Conservation (phyloP, 2,888 invertebrate species). For the Hypolimnas misippus region DNA sequence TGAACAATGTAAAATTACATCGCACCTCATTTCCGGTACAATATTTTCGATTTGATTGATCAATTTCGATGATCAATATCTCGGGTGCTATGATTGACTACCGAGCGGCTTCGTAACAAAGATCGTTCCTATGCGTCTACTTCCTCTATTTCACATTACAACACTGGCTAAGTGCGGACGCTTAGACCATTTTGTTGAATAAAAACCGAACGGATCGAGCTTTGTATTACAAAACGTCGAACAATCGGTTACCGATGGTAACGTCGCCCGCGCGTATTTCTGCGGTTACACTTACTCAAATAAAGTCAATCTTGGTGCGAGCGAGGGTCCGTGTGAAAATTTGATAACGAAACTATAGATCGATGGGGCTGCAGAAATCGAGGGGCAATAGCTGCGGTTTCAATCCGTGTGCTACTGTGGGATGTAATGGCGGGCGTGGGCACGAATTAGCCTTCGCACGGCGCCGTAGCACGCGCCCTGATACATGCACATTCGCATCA, state of each 20-base stretch:
- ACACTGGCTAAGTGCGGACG: constrained; percentile 54
- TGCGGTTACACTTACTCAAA: constrained; percentile 82
- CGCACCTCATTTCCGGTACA: constrained; percentile 81
- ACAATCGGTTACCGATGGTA: constrained; percentile 38
- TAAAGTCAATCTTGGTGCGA: constrained; percentile 80
- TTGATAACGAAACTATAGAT: constrained; percentile 82
- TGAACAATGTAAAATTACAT: constrained; percentile 68
- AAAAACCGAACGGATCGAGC: constrained; percentile 51
- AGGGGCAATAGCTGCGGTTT: constrained; percentile 76
- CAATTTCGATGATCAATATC: constrained; percentile 81
- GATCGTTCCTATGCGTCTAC: constrained; percentile 53
- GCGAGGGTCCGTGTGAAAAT: constrained; percentile 80
- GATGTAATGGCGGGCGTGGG: constrained; percentile 77
- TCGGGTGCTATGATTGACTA: constrained; percentile 79
- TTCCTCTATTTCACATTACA: constrained; percentile 68
- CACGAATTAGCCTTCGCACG: constrained; percentile 66
- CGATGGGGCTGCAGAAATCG: constrained; percentile 78
- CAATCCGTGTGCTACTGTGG: constrained; percentile 78
- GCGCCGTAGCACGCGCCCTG: constrained; percentile 30
- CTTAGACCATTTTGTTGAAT: constrained; percentile 44
- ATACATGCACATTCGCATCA: constrained; percentile 19
- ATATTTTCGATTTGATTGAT: constrained; percentile 81
- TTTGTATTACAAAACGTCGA: constrained; percentile 60
- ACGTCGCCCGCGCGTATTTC: constrained; percentile 57
- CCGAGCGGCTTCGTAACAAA: constrained; percentile 59